Evolutionary conservation across 1,140 invertebrate genomes (phyloP), one percentile per base, ranked within the genome.

Genomic region (Cotesia vestalis): DNA sequence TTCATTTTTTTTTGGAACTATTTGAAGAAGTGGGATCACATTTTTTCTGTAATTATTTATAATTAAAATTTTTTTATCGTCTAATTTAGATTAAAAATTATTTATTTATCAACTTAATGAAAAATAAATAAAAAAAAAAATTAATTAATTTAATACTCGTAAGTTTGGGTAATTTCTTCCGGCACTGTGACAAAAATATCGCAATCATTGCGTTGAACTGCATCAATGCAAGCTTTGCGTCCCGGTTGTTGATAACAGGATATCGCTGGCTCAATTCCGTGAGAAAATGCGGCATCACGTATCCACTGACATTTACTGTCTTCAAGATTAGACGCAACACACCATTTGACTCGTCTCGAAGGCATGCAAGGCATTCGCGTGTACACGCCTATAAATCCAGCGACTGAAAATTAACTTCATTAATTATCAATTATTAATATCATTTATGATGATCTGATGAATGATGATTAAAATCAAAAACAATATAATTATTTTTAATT

Each of bases 291-390:
- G 0, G 91, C 91, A 77, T 93, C 90, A 74, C 90, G 88, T 75
- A 95, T 78, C 91, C 91, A 93, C 8, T 90, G 87, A 78, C 94
- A 96, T 77, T 95, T 95, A 38, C 89, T 88, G 40, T 90, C 88
- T 72, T 92, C 91, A 0, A 91, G 78, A 51, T 90, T 88, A 0
- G 91, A 91, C 0, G 89, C 89, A 0, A 85, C 76, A 64, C 84
- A 87, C 84, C 84, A 86, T 36, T 70, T 78, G 38, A 89, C 78
- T n/a, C 82, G 83, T 76, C 91, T 86, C 0, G 91, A 89, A 0
- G 91, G 91, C 78, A 89, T 89, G 77, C 92, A 94, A 0, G 88
- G 88, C 0, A 87, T 85, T 71, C 89, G 90, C 73, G 88, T 90
- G 75, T 91, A 91, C 0, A 91, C 91, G 66, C 90, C 90, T 46